phyloP scores from a whole-genome alignment of 2,797 vertebrate genomes.

The Propithecus perrieri region DNA sequence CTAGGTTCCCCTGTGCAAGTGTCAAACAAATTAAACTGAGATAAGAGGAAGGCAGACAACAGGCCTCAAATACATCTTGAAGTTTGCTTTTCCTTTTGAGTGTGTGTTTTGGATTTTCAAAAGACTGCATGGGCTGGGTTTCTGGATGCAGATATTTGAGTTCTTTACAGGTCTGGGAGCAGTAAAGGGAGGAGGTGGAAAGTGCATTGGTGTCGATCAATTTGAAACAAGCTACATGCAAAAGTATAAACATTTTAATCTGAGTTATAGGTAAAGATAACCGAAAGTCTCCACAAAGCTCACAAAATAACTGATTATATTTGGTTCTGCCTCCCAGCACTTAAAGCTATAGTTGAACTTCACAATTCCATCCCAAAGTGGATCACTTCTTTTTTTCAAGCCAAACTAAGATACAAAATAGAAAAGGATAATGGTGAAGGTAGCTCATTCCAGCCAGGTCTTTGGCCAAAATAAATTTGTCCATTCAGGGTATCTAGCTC shows the following conservation, averaged over 20 bases:
- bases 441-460: neutral
- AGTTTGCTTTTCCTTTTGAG: neutral
- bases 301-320: neutral
- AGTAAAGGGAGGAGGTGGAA: neutral
- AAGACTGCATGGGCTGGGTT: neutral
- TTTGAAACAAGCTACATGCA: neutral
- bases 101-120: neutral
- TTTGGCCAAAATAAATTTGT: neutral
- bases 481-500: neutral
- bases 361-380: neutral
- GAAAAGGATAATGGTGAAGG: neutral
- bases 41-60: neutral
- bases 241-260: neutral
- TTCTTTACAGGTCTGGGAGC: neutral
- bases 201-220: neutral
- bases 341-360: neutral
- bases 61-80: neutral
- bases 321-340: neutral
- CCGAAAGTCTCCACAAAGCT: neutral
- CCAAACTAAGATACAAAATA: conserved; percentile 26
- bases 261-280: neutral
- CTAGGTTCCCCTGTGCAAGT: neutral
- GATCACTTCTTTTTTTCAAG: neutral
- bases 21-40: neutral
- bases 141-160: neutral